Evolutionary conservation across 2,113 vertebrate genomes (phyloP).

Genomic region (Nothobranchius furzeri): DNA sequence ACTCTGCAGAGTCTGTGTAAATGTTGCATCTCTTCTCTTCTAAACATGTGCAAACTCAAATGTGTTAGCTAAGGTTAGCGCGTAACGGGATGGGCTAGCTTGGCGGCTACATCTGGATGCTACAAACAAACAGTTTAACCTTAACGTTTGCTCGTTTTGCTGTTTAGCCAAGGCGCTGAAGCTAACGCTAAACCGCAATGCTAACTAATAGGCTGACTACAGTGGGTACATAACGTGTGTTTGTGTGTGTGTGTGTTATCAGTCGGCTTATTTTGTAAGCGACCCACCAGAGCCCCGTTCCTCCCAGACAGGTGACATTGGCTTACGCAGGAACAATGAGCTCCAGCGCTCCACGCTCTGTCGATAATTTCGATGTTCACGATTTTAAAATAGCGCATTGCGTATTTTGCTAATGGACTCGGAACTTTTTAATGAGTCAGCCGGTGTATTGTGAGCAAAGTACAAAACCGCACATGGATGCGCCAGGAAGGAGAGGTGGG

Average conservation of each 20-base stretch:
- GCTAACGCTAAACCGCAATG: background rate
- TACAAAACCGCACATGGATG: slow-evolving; percentile 16
- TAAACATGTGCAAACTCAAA: slow-evolving; percentile 54
- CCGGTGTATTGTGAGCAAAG: slow-evolving; percentile 37
- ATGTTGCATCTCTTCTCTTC: slow-evolving; percentile 19
- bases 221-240: no score
- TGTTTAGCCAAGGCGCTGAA: background rate
- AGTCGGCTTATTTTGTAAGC: background rate
- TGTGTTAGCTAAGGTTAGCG: slow-evolving; percentile 34
- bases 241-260: background rate
- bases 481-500: background rate
- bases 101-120: slow-evolving; percentile 48
- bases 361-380: slow-evolving; percentile 50
- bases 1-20: slow-evolving; percentile 66
- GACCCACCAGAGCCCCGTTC: background rate
- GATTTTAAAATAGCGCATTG: slow-evolving; percentile 71
- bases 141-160: background rate
- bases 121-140: slow-evolving; percentile 66
- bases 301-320: slow-evolving; percentile 8
- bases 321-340: slow-evolving; percentile 5
- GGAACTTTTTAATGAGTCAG: slow-evolving; percentile 66
- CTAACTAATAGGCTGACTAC: background rate
- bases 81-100: slow-evolving; percentile 10
- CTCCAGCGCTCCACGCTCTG: background rate
- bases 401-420: slow-evolving; percentile 68